A percentile compares a stretch with the other conserved stretches of the same genome.
Evolutionary conservation across 1,140 invertebrate genomes (phyloP).

Genomic region (Drosophila busckii): DNA sequence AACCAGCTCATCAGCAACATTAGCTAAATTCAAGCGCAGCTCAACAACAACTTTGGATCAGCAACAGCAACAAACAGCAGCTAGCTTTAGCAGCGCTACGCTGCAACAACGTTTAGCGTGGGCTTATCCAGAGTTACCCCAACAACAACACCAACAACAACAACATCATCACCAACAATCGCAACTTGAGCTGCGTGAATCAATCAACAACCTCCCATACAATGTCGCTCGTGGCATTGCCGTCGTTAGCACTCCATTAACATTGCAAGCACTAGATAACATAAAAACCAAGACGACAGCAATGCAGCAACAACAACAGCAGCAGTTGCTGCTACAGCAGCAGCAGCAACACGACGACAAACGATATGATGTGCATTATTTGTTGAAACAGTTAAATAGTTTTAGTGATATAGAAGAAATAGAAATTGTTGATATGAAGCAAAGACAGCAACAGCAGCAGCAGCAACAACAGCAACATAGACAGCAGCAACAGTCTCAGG

Average conservation of each 20-base stretch:
- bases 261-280: conserved; percentile 59
- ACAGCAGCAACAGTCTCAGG: conserved; percentile 11
- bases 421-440: conserved; percentile 79
- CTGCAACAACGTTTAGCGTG: conserved; percentile 57
- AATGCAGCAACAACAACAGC: conserved; percentile 36
- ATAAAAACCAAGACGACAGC: conserved; percentile 33
- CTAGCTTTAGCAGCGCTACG: conserved; percentile 57
- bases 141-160: conserved; percentile 43
- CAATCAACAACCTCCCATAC: conserved; percentile 58
- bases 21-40: conserved; percentile 79
- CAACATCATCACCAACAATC: conserved; percentile 20
- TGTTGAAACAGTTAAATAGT: conserved; percentile 80
- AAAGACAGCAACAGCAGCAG: conserved; percentile 62
- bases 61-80: conserved; percentile 43
- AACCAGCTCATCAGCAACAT: conserved; percentile 58
- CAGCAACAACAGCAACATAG: conserved; percentile 27
- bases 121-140: conserved; percentile 65
- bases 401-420: conserved; percentile 79
- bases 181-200: conserved; percentile 30
- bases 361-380: conserved; percentile 80
- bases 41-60: conserved; percentile 68
- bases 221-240: conserved; percentile 56
- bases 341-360: conserved; percentile 51
- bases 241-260: conserved; percentile 68
- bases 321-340: conserved; percentile 17